These are phyloP conservation scores for Ephialtes manifestator DNA, from an alignment of 2,888 invertebrate genomes.

Conservation along the genomic window DNA sequence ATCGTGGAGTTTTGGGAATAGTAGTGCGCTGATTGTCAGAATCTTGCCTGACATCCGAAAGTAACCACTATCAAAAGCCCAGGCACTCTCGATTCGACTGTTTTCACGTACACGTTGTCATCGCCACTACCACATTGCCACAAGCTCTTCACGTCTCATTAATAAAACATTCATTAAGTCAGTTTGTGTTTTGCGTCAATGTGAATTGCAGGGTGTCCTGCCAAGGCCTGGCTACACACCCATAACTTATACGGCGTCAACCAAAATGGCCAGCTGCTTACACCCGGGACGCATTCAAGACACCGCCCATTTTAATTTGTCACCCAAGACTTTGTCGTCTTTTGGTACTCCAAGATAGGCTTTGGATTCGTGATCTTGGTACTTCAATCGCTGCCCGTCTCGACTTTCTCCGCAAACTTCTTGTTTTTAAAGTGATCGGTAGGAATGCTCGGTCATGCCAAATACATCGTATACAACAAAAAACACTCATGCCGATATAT, in stretches of 20 bases:
- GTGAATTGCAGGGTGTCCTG: slow-evolving; percentile 39
- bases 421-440: slow-evolving; percentile 9
- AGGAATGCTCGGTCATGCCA: background rate
- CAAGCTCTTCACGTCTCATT: slow-evolving; percentile 32
- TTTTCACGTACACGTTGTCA: slow-evolving; percentile 14
- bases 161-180: slow-evolving; percentile 51
- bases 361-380: background rate
- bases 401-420: slow-evolving; percentile 35
- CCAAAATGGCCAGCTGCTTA: slow-evolving; percentile 32
- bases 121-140: background rate
- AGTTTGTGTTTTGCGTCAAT: slow-evolving; percentile 51
- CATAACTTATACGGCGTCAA: slow-evolving; percentile 25
- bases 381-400: slow-evolving; percentile 14
- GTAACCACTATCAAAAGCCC: background rate
- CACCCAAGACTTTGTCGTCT: slow-evolving; percentile 69
- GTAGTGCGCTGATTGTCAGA: slow-evolving; percentile 15
- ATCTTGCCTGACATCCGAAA: background rate
- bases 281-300: background rate
- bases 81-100: background rate
- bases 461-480: background rate
- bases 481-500: slow-evolving; percentile 1
- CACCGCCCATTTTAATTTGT: slow-evolving; percentile 75
- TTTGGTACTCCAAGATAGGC: slow-evolving; percentile 12
- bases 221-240: background rate
- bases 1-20: slow-evolving; percentile 1